Conservation (phyloP, 2,888 invertebrate genomes). For the Dicranocentrus wangi region DNA sequence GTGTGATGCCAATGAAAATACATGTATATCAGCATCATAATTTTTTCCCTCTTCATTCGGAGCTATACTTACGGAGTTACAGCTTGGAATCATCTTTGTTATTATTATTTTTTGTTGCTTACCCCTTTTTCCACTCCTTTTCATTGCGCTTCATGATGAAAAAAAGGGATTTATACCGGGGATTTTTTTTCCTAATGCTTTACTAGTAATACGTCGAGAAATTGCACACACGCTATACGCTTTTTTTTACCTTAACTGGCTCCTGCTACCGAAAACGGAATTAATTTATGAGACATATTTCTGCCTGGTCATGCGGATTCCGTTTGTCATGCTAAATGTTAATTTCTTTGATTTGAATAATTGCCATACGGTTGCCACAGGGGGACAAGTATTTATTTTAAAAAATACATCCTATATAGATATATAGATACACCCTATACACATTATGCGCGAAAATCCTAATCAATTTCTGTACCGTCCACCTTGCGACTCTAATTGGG, state of each 20-base stretch:
- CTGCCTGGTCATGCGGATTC: constrained; percentile 59
- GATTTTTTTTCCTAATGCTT: too few species aligned
- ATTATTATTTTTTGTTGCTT: constrained; percentile 5
- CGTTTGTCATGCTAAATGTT: constrained; percentile 43
- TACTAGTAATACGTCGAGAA: too few species aligned
- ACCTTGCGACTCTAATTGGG: neutral
- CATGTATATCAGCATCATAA: neutral
- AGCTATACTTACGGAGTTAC: neutral
- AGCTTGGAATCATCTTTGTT: constrained; percentile 16
- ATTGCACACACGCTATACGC: too few species aligned
- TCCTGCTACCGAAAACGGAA: constrained; percentile 53
- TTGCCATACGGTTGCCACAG: neutral
- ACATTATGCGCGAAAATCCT: neutral
- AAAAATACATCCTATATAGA: too few species aligned
- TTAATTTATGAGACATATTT: constrained; percentile 53
- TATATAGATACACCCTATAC: too few species aligned
- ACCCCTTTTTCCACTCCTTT: constrained; percentile 5
- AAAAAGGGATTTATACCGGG: neutral
- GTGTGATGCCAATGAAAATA: constrained; percentile 28
- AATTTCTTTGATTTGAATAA: constrained; percentile 19
- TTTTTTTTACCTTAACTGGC: constrained; percentile 39
- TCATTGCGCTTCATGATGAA: constrained; percentile 27
- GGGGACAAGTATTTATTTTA: constrained; percentile 2
- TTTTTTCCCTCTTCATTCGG: neutral
- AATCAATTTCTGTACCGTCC: neutral